Evolutionary conservation across 2,888 invertebrate species (phyloP).

Genomic region (Malachius bipustulatus): DNA sequence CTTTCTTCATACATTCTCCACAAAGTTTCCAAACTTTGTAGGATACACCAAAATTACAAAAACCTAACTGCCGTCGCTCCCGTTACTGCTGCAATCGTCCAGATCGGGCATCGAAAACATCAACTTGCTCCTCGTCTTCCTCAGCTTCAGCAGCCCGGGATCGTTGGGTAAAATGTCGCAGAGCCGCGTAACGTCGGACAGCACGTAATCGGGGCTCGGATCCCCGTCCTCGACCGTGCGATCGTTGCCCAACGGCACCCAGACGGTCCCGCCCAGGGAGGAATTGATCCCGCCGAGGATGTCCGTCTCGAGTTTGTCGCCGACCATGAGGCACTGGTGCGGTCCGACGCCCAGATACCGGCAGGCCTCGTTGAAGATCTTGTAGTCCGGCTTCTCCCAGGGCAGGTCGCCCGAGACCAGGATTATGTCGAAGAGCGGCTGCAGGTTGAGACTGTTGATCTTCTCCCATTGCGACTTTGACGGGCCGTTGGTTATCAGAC

Average conservation of each 20-base stretch:
- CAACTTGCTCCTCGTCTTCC: constrained; percentile 12
- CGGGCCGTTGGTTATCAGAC: constrained; percentile 76
- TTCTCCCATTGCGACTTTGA: constrained; percentile 85
- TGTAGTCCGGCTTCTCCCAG: constrained; percentile 75
- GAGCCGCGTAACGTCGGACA: constrained; percentile 52
- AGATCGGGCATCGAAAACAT: constrained; percentile 28
- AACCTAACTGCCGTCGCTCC: constrained; percentile 41
- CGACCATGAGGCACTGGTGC: constrained; percentile 71
- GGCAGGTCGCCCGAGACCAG: constrained; percentile 74
- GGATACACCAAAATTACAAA: constrained; percentile 8
- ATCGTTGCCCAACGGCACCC: constrained; percentile 52
- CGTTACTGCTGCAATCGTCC: constrained; percentile 37
- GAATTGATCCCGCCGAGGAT: constrained; percentile 73
- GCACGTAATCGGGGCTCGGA: constrained; percentile 51
- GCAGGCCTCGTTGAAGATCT: constrained; percentile 74
- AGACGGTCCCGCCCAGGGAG: constrained; percentile 61
- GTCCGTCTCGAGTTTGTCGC: constrained; percentile 80
- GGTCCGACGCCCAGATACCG: constrained; percentile 62
- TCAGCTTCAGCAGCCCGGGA: constrained; percentile 28
- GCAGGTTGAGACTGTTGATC: constrained; percentile 55
- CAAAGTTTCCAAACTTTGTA: too few species aligned
- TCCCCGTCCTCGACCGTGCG: constrained; percentile 30
- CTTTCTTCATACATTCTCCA: too few species aligned
- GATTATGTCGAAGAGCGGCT: constrained; percentile 64
- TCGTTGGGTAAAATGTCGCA: constrained; percentile 43